Percentiles rank a stretch among this genome's conserved stretches.
phyloP scores from a whole-genome alignment of 92 coral and sea anemone genomes.

The Scolanthus callimorphus region DNA sequence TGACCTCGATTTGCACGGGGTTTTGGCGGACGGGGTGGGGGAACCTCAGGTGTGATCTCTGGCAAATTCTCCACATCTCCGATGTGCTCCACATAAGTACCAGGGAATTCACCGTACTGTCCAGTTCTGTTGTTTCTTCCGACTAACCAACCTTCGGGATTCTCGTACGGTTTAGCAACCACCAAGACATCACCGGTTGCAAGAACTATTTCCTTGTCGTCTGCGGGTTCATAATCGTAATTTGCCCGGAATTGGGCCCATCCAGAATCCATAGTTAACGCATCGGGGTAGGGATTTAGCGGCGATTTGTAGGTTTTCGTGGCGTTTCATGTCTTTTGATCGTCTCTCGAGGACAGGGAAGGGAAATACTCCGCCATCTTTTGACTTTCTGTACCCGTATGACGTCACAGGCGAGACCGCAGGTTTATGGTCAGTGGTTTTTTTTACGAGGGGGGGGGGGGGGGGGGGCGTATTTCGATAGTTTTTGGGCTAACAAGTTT shows the following conservation, averaged over 20 bases:
- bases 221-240: constrained; percentile 62
- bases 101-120: constrained; percentile 88
- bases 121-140: constrained; percentile 74
- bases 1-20: background rate
- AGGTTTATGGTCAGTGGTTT: background rate
- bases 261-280: constrained; percentile 60
- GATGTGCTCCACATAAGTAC: constrained; percentile 79
- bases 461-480: no score
- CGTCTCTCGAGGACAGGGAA: background rate
- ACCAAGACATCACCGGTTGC: constrained; percentile 65
- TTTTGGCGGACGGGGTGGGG: constrained; percentile 38
- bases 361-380: constrained; percentile 34
- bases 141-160: constrained; percentile 63
- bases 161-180: constrained; percentile 70
- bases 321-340: background rate
- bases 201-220: constrained; percentile 71
- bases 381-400: constrained; percentile 6
- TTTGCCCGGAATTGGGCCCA: constrained; percentile 77
- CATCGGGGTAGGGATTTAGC: background rate
- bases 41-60: constrained; percentile 25
- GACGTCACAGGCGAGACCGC: constrained; percentile 25
- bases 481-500: no score
- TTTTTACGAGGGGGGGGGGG: no score
- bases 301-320: background rate
- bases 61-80: constrained; percentile 61